These are phyloP conservation scores for Anguilla anguilla DNA, from an alignment of 2,797 vertebrate genomes.

Conservation along the genomic window DNA sequence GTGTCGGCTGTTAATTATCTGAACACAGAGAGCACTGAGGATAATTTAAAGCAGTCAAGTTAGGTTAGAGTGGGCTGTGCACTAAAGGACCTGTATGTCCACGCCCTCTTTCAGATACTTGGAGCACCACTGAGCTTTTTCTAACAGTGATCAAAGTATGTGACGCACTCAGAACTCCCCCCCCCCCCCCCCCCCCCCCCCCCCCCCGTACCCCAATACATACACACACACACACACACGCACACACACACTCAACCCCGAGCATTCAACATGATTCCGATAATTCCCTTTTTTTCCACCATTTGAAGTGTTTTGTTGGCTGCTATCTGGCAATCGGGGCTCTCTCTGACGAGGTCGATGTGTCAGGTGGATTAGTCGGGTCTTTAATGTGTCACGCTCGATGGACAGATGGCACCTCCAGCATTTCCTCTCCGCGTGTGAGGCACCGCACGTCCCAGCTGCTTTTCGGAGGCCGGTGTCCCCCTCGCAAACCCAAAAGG, in stretches of 20 bases:
- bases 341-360: background rate
- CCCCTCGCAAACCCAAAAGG: background rate
- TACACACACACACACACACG: background rate
- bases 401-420: background rate
- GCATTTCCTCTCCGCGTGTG: background rate
- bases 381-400: background rate
- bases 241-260: background rate
- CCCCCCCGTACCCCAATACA: too few species aligned
- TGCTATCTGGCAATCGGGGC: background rate
- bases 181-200: too few species aligned
- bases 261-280: background rate
- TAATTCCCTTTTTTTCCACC: background rate
- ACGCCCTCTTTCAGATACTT: background rate
- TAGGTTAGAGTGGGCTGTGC: background rate
- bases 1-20: background rate
- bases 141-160: background rate
- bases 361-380: background rate
- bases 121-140: background rate
- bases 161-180: background rate
- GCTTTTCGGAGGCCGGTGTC: background rate
- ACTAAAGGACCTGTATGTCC: background rate
- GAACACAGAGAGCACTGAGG: background rate
- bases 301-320: conserved; percentile 1
- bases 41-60: background rate
- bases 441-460: background rate